phyloP scores from a whole-genome alignment of 2,113 vertebrate species.

The Gasterosteus aculeatus region DNA sequence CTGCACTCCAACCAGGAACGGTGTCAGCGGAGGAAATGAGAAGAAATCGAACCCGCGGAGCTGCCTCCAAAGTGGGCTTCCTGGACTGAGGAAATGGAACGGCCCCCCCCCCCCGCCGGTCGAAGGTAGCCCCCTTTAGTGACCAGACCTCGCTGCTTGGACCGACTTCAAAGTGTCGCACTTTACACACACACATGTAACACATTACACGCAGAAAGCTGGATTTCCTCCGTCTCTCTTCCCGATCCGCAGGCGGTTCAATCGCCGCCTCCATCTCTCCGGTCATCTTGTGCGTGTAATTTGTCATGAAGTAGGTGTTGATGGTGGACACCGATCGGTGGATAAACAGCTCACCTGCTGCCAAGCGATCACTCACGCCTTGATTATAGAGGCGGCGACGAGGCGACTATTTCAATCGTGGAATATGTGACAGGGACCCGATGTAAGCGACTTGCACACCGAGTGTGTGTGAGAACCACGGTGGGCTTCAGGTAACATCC shows the following conservation, averaged over 20 bases:
- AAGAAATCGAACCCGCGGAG: conserved; percentile 68
- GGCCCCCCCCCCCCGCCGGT: conserved; percentile 63
- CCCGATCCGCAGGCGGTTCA: conserved; percentile 29
- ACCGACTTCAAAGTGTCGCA: conserved; percentile 60
- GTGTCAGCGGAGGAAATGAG: conserved; percentile 76
- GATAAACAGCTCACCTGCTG: conserved; percentile 55
- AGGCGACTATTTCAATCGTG: conserved; percentile 23
- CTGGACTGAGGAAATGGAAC: conserved; percentile 75
- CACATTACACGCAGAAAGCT: conserved; percentile 41
- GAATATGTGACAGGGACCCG: conserved; percentile 26
- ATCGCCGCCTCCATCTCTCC: conserved; percentile 57
- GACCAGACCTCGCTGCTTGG: conserved; percentile 45
- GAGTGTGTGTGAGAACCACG: neutral
- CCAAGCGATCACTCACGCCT: conserved; percentile 47
- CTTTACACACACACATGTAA: conserved; percentile 55
- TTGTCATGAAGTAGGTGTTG: conserved; percentile 65
- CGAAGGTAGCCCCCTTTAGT: conserved; percentile 54
- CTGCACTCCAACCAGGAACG: conserved; percentile 68
- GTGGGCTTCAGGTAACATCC: neutral
- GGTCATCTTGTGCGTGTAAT: conserved; percentile 66
- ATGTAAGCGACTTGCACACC: conserved; percentile 9
- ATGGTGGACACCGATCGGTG: conserved; percentile 65
- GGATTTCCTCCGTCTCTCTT: conserved; percentile 8
- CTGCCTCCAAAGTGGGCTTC: conserved; percentile 70
- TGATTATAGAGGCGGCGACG: conserved; percentile 31